Evolutionary conservation across 1,140 invertebrate species (phyloP), one percentile per base, ranked within the genome.

Genomic region (Teleopsis dalmanni): DNA sequence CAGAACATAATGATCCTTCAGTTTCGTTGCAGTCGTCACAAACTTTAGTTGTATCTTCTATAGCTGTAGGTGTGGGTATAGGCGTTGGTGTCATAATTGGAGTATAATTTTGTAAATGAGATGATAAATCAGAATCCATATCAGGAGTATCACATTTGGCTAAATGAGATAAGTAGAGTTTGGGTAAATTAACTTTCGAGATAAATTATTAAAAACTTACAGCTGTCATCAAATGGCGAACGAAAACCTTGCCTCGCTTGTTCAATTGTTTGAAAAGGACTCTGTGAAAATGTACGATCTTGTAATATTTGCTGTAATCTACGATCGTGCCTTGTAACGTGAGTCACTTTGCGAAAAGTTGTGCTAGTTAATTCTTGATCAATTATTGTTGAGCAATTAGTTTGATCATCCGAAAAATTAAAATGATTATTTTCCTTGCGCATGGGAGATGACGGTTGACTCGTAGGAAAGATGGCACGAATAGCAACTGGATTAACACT

Each of bases 381-480:
- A 8, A 53, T 38, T 22, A 46, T 41, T 16, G 35, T 45, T 31
- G 50, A 11, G 11, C 29, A 26, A 9, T 33, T 34, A 8, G 47
- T n/a, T 7, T 57, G 48, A 3, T 54, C 18, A 34, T 68, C 65
- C 3, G 65, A 57, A 26, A 44, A 68, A 62, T 51, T 57, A 61
- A 70, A 78, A 63, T 65, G 70, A 53, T 78, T 77, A 8, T 76
- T 66, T 51, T 83, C 82, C 67, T 82, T 83, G 44, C 77, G 76
- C 69, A 83, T 75, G 13, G 81, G 82, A 7, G 82, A 84, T 25
- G 80, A 80, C 3, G 81, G 80, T 59, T 82, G 78, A 26, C 59
- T 65, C 27, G 48, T 47, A 1, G 52, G 48, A 70, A 49, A 74
- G 50, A 86, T 72, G 5, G 81, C 81, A 21, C 85, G 76, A 1